Percentiles rank a stretch among this genome's conserved stretches.
Evolutionary conservation across 2,113 vertebrate genomes (phyloP).

Genomic region (Callaeas wilsoni): DNA sequence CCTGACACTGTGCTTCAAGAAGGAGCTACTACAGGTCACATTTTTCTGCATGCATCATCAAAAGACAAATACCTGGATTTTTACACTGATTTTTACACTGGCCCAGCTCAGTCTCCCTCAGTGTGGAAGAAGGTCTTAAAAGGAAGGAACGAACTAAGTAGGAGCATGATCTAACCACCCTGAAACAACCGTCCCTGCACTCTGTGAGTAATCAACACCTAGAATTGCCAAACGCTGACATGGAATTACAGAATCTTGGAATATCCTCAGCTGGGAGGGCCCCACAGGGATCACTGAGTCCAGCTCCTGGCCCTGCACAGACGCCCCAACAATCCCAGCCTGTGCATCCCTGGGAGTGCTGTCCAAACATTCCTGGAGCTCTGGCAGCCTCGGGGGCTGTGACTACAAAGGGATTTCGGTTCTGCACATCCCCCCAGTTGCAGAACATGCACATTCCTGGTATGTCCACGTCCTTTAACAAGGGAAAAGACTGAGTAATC

Average conservation of each 20-base stretch:
- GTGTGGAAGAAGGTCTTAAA: neutral
- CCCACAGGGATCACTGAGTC: neutral
- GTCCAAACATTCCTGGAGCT: neutral
- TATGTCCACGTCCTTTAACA: neutral
- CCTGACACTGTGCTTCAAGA: neutral
- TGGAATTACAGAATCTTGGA: neutral
- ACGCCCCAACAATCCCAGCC: neutral
- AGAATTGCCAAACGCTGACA: neutral
- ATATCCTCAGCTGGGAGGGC: neutral
- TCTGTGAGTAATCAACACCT: neutral
- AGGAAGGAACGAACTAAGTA: neutral
- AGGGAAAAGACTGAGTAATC: neutral
- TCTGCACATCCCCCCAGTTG: neutral
- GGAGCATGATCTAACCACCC: neutral
- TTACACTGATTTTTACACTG: neutral
- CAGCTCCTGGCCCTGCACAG: neutral
- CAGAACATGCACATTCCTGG: neutral
- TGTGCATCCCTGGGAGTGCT: rapidly evolving
- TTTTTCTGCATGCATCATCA: neutral
- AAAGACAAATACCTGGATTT: neutral
- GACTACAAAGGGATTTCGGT: neutral
- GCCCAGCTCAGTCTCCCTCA: neutral
- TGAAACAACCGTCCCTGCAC: neutral
- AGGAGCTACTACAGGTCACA: neutral
- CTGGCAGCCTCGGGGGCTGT: neutral